Base-by-base conservation (phyloP, 2,888 invertebrate genomes). In the Crematogaster levior region DNA sequence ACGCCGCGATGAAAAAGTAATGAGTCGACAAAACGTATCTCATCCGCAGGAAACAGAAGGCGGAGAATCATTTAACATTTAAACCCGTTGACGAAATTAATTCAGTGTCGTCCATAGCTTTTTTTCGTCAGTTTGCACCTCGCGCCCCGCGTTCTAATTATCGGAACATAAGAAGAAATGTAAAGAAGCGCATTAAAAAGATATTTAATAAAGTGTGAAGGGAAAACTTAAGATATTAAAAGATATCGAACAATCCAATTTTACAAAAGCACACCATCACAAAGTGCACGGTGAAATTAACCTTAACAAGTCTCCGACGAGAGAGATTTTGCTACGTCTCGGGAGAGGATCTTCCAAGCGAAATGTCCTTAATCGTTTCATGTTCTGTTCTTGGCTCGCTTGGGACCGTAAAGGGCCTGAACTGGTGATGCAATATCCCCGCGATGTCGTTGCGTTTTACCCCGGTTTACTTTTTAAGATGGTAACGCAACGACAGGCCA, bases 341-440 rank as follows among this genome's bases (percentile, higher is more conserved):
- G n/a, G n/a, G 63, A 65, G 75, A 48, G 58, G 68, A 74, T 83
- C 74, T 61, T 73, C 46, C 60, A 27, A 74, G 66, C 74, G 65
- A 74, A 68, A 60, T 74, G 53, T 73, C 27, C 74, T 81, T 83
- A 83, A 83, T 81, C 83, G 83, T 46, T 65, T 43, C 70, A 40
- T 79, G 68, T 70, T 79, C 79, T 70, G 40, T 37, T 70, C 79
- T 46, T 12, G 30, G 56, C 58, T 79, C 79, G 68, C 46, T 40
- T 40, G 70, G 43, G 70, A 48, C 43, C 58, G 66, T 56, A 66
- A 79, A 79, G 68, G 68, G 53, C 56, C 68, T 37, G 58, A 58
- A 34, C 58, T 53, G 70, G 79, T 65, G 70, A 79, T 70, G 68
- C 70, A 70, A 79, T 79, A 79, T 79, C 43, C n/a, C 70, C 58